A percentile compares a stretch with the other conserved stretches of the same genome.
Evolutionary conservation across 1,140 invertebrate species (phyloP).

Genomic region (Heliconius eleuchia): DNA sequence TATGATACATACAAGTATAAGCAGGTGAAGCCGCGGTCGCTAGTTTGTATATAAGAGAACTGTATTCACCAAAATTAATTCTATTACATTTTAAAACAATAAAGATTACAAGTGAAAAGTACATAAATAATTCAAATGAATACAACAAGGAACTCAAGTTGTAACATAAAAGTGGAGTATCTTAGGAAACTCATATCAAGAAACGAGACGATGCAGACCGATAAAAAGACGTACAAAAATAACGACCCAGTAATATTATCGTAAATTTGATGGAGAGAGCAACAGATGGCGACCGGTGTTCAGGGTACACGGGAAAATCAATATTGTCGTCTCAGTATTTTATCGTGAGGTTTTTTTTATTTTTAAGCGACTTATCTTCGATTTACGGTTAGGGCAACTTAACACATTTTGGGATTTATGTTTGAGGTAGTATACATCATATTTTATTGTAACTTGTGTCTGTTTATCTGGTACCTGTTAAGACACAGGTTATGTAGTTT

Average conservation of each 20-base stretch:
- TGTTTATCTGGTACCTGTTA: too few relatives aligned
- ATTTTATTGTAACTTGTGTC: too few relatives aligned
- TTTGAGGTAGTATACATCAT: too few relatives aligned
- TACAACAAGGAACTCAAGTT: neutral
- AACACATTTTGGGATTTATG: neutral
- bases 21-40: too few relatives aligned
- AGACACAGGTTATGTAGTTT: too few relatives aligned
- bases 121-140: neutral
- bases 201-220: slow-evolving; percentile 43
- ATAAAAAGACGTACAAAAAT: slow-evolving; percentile 78
- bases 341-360: slow-evolving; percentile 58
- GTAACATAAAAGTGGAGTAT: neutral
- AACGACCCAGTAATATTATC: slow-evolving; percentile 74
- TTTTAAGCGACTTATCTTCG: slow-evolving; percentile 31
- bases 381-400: slow-evolving; percentile 16
- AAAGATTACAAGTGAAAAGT: neutral
- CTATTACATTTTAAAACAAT: too few relatives aligned
- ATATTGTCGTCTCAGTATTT: slow-evolving; percentile 72
- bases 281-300: slow-evolving; percentile 78
- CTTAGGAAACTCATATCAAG: neutral
- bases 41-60: too few relatives aligned
- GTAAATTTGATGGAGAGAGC: slow-evolving; percentile 77
- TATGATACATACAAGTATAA: too few relatives aligned
- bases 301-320: slow-evolving; percentile 68
- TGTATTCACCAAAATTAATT: too few relatives aligned